Conservation (phyloP, 2,888 invertebrate species). For the Acrobasis repandana region DNA sequence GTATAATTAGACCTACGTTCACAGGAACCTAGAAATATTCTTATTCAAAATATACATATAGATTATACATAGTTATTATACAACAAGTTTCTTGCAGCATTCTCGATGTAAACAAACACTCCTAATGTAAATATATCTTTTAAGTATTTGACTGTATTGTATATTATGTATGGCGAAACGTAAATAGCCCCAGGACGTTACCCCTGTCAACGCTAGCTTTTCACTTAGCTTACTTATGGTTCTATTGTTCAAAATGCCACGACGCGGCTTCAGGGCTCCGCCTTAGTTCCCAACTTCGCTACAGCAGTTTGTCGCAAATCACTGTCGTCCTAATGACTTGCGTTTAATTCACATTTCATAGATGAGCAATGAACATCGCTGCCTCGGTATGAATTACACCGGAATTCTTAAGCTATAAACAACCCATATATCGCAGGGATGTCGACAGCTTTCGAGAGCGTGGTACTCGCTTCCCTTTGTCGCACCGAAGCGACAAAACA, state of each 20-base stretch:
- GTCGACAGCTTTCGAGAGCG: slow-evolving; percentile 39
- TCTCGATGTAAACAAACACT: no score
- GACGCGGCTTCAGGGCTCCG: slow-evolving; percentile 32
- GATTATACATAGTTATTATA: no score
- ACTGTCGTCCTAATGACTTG: slow-evolving; percentile 35
- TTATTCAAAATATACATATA: no score
- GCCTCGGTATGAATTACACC: slow-evolving; percentile 13
- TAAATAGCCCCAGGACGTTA: slow-evolving; percentile 66
- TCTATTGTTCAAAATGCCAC: slow-evolving; percentile 61
- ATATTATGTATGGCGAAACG: slow-evolving; percentile 36
- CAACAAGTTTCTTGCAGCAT: no score
- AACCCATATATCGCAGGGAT: slow-evolving; percentile 27
- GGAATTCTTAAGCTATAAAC: slow-evolving; percentile 17
- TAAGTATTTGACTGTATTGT: background rate
- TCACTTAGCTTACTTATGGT: slow-evolving; percentile 64
- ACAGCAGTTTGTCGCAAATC: slow-evolving; percentile 36
- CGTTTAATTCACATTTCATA: slow-evolving; percentile 30
- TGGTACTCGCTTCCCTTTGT: slow-evolving; percentile 47
- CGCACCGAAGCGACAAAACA: slow-evolving; percentile 57
- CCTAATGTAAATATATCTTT: no score
- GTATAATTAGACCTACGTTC: no score
- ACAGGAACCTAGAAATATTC: no score
- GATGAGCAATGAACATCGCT: slow-evolving; percentile 19
- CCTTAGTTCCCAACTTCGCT: slow-evolving; percentile 24
- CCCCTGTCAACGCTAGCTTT: slow-evolving; percentile 69